Evolutionary conservation across 2,888 invertebrate genomes (phyloP).

Genomic region (Amiota communis): DNA sequence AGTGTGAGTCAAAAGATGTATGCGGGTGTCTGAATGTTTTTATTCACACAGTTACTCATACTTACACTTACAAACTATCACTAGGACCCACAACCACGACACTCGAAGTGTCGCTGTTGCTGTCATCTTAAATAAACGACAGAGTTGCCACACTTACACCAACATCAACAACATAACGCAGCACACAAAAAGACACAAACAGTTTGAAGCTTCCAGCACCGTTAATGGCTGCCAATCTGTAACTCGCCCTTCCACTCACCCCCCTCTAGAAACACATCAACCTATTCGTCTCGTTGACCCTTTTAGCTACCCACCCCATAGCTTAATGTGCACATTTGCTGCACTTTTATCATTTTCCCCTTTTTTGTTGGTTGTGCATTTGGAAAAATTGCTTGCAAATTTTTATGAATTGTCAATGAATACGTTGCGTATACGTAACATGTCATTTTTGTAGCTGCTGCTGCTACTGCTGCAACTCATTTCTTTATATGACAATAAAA

Average conservation of each 20-base stretch:
- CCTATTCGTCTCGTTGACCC: too few relatives aligned
- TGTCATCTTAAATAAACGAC: slow-evolving; percentile 66
- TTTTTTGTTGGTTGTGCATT: slow-evolving; percentile 50
- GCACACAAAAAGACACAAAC: too few relatives aligned
- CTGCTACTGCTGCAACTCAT: too few relatives aligned
- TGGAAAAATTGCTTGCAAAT: slow-evolving; percentile 58
- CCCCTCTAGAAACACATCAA: too few relatives aligned
- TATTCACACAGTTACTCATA: too few relatives aligned
- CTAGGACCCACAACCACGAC: neutral
- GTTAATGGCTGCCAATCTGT: slow-evolving; percentile 17
- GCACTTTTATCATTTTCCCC: too few relatives aligned
- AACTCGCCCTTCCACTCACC: too few relatives aligned
- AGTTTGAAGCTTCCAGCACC: neutral
- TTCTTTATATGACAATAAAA: too few relatives aligned
- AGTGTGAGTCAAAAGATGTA: slow-evolving; percentile 48
- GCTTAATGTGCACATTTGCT: too few relatives aligned
- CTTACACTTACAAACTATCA: too few relatives aligned
- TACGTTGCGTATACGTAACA: slow-evolving; percentile 48
- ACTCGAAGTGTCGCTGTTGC: slow-evolving; percentile 36
- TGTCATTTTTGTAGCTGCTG: too few relatives aligned
- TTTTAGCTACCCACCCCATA: neutral
- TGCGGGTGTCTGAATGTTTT: neutral
- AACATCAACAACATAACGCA: slow-evolving; percentile 19
- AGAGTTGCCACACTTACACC: slow-evolving; percentile 36
- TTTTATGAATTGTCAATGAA: slow-evolving; percentile 66